Evolutionary conservation across 2,888 invertebrate species (phyloP).

Genomic region (Chironomus tentans): DNA sequence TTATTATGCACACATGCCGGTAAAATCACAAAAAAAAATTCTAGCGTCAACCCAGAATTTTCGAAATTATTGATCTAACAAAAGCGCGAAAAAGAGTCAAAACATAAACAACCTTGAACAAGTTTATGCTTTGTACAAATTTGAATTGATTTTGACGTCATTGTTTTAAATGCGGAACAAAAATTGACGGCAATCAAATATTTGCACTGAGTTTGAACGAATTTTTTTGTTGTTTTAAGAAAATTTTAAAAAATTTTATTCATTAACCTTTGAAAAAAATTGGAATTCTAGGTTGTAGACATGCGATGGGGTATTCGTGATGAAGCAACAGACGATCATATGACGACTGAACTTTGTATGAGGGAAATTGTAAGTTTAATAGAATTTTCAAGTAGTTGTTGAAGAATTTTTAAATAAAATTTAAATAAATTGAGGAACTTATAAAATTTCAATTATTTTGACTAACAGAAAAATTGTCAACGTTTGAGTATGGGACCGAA

Average conservation of each 20-base stretch:
- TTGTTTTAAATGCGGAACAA: too few species aligned
- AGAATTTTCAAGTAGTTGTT: not conserved
- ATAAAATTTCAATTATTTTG: not conserved
- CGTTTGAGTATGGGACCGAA: slow-evolving; percentile 95
- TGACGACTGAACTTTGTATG: slow-evolving; percentile 98
- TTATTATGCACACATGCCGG: too few species aligned
- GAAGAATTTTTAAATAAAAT: too few species aligned
- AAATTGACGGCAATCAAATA: too few species aligned
- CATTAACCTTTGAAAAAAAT: not conserved
- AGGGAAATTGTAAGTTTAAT: slow-evolving; percentile 68
- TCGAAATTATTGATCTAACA: slow-evolving; percentile 6
- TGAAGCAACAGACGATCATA: slow-evolving; percentile 98
- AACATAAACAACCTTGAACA: not conserved
- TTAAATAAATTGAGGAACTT: too few species aligned
- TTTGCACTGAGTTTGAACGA: not conserved
- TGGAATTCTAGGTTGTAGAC: slow-evolving; percentile 71
- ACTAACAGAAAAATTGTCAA: slow-evolving; percentile 64
- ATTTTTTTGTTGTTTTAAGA: not conserved
- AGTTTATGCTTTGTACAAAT: not conserved
- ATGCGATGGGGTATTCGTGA: slow-evolving; percentile 99
- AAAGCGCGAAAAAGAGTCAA: not conserved
- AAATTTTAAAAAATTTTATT: not conserved
- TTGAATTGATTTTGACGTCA: not conserved
- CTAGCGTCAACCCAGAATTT: too few species aligned
- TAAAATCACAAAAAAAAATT: not conserved